Base-by-base conservation (phyloP, 2,888 invertebrate genomes). In the Diplazon laetatorius region DNA sequence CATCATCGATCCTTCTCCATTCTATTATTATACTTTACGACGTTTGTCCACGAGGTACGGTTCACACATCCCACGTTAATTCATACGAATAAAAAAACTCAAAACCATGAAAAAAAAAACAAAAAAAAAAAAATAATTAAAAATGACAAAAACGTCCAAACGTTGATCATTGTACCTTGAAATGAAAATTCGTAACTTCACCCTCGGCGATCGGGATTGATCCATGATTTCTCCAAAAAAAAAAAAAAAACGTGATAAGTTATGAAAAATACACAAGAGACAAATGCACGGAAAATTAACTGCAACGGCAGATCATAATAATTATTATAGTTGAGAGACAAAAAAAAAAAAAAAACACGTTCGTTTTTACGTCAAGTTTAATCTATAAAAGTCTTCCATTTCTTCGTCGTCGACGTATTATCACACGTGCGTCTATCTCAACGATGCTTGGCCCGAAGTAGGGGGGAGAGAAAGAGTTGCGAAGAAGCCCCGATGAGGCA, bases 331-430 rank as follows among this genome's bases (percentile, higher is more conserved):
- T 50, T 48, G n/a, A 48, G 16, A 14, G 60, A 30, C 22, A 50
- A 37, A n/a, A n/a, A n/a, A n/a, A n/a, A n/a, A n/a, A n/a, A n/a
- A n/a, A n/a, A n/a, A n/a, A n/a, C n/a, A 14, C 1, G 82, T 84
- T 85, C 80, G 80, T 82, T 85, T n/a, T 82, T 63, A 81, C 82
- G 79, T 81, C 73, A 82, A 84, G 68, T 83, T 83, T 81, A 80
- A 86, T 85, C 83, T 85, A 84, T 76, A 87, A 86, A 87, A 86
- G 86, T 87, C 84, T 87, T 87, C 85, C 87, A 87, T 84, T 83
- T 80, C 82, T 85, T 86, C 83, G 81, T 82, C 80, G 77, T 72
- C 75, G 44, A 71, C 42, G 70, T 59, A n/a, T n/a, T n/a, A n/a
- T n/a, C 6, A 50, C 20, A 9, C 30, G 14, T 48, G 20, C 48